These are phyloP conservation scores for Temnopleurus reevesii DNA, from an alignment of 53 echinoderm and acorn worm genomes.

Conservation along the genomic window DNA sequence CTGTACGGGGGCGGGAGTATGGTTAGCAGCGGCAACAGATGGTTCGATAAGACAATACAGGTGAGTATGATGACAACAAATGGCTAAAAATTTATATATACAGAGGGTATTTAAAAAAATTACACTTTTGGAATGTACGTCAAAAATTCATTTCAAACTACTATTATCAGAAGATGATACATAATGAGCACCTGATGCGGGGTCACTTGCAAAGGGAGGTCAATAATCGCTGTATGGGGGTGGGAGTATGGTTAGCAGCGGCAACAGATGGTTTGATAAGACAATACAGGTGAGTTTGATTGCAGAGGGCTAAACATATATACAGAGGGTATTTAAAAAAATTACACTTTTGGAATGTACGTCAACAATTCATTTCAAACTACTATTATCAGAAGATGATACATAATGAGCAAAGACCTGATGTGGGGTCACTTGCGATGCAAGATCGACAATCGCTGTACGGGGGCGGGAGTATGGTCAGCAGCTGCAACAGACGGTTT, in stretches of 20 bases:
- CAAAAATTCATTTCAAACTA: no score
- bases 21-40: conserved; percentile 93
- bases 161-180: conserved; percentile 47
- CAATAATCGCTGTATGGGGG: conserved; percentile 86
- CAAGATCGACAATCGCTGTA: conserved; percentile 72
- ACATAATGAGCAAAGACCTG: conserved; percentile 27
- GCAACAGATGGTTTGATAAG: conserved; percentile 97
- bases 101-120: no score
- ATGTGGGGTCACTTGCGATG: conserved; percentile 49
- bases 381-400: conserved; percentile 47
- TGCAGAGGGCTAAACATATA: no score
- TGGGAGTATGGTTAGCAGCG: conserved; percentile 84
- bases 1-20: conserved; percentile 88
- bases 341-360: no score
- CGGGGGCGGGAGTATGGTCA: conserved; percentile 81
- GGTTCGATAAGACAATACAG: conserved; percentile 98
- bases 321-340: no score
- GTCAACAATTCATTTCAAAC: no score
- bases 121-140: no score
- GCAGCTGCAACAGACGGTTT: conserved; percentile 95
- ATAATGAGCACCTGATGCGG: conserved; percentile 46
- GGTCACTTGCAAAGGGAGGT: conserved; percentile 36
- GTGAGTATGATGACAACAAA: conserved; percentile 59
- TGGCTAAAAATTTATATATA: no score
- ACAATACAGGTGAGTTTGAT: conserved; percentile 80